phyloP scores from a whole-genome alignment of 1,140 invertebrate species.

The Platyscapa corneri region DNA sequence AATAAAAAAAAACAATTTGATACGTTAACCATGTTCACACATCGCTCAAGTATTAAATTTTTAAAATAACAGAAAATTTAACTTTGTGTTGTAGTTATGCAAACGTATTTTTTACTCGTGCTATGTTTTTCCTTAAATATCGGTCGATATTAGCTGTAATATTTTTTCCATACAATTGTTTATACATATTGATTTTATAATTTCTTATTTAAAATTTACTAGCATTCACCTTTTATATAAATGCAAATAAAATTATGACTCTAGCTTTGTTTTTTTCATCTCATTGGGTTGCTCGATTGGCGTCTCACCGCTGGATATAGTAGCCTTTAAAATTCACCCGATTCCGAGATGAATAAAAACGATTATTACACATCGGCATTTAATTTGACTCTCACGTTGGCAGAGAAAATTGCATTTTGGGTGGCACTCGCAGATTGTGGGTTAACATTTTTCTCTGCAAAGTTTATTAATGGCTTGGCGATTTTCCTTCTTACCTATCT shows the following conservation, averaged over 20 bases:
- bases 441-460: too few relatives aligned
- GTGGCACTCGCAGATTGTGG: not conserved
- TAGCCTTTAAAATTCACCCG: slow-evolving; percentile 6
- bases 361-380: not conserved
- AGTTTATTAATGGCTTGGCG: not conserved
- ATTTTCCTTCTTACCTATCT: slow-evolving; percentile 11
- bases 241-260: slow-evolving; percentile 46
- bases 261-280: slow-evolving; percentile 13
- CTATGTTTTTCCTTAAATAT: slow-evolving; percentile 10
- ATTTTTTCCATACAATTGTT: slow-evolving; percentile 19
- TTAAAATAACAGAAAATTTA: slow-evolving; percentile 13
- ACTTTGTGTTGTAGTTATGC: not conserved
- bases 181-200: slow-evolving; percentile 34
- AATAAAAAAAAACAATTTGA: slow-evolving; percentile 22
- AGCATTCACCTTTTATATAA: slow-evolving; percentile 12
- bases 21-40: slow-evolving; percentile 20
- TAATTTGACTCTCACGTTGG: not conserved
- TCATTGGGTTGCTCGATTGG: not conserved
- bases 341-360: not conserved
- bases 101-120: slow-evolving; percentile 10
- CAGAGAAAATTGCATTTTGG: slow-evolving; percentile 6
- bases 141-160: not conserved
- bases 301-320: not conserved
- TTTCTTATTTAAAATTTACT: slow-evolving; percentile 44
- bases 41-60: not conserved